Evolutionary conservation across 2,113 vertebrate genomes (phyloP).

Genomic region (Crotalus tigris): DNA sequence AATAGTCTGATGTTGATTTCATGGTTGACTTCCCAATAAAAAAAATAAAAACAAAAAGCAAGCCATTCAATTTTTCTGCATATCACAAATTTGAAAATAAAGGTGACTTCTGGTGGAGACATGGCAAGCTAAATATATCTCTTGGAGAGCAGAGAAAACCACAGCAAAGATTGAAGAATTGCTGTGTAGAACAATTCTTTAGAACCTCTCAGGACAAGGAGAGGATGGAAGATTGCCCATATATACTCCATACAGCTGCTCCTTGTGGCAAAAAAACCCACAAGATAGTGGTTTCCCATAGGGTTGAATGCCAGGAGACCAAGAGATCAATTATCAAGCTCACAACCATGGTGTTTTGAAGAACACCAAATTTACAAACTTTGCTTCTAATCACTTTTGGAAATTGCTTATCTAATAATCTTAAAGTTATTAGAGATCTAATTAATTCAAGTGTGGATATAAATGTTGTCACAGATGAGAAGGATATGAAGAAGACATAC

Average conservation of each 20-base stretch:
- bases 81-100: background rate
- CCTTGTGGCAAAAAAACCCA: too few species aligned
- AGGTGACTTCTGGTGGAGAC: background rate
- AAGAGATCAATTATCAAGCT: background rate
- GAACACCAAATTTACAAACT: background rate
- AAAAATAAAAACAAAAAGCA: background rate
- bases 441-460: background rate
- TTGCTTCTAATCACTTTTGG: background rate
- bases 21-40: background rate
- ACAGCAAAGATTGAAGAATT: background rate
- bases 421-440: background rate
- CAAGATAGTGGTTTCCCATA: too few species aligned
- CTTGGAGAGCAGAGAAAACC: background rate
- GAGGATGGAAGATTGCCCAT: background rate
- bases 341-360: background rate
- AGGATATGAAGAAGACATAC: background rate
- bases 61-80: background rate
- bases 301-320: background rate
- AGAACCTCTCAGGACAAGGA: background rate
- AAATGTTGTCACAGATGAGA: background rate
- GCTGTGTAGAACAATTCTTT: background rate
- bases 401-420: background rate
- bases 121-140: background rate
- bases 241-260: background rate
- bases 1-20: slow-evolving; percentile 14